These are phyloP conservation scores for Andrena marginata DNA, from an alignment of 2,888 invertebrate species.

Conservation along the genomic window DNA sequence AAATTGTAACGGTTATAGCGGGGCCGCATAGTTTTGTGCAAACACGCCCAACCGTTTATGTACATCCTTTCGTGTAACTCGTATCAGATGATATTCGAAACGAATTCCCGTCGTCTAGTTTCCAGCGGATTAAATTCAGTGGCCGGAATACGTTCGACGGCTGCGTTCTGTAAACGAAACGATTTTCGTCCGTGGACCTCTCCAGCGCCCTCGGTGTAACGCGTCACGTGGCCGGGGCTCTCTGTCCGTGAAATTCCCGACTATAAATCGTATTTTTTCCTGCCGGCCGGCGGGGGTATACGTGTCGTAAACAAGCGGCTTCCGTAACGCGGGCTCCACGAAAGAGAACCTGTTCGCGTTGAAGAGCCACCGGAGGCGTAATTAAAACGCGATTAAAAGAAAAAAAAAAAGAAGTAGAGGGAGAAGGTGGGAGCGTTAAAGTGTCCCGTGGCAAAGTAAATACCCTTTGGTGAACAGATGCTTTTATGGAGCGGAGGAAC, in stretches of 20 bases:
- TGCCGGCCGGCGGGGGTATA: neutral
- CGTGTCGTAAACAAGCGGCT: slow-evolving; percentile 19
- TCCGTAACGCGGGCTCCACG: neutral
- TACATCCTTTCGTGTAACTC: slow-evolving; percentile 34
- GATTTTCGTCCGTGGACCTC: slow-evolving; percentile 24
- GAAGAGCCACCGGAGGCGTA: slow-evolving; percentile 3
- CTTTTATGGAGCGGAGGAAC: slow-evolving; percentile 17
- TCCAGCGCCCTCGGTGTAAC: slow-evolving; percentile 14
- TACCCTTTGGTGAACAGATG: slow-evolving; percentile 5
- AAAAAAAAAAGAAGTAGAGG: neutral
- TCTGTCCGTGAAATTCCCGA: slow-evolving; percentile 26
- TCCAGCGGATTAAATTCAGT: slow-evolving; percentile 55
- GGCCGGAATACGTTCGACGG: slow-evolving; percentile 47
- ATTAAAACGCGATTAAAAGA: slow-evolving; percentile 38
- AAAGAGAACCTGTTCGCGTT: slow-evolving; percentile 25
- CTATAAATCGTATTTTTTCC: slow-evolving; percentile 36
- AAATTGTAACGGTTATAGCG: slow-evolving; percentile 50
- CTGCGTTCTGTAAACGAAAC: slow-evolving; percentile 35
- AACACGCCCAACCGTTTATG: slow-evolving; percentile 29
- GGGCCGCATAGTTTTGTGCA: slow-evolving; percentile 44
- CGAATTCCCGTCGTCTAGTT: slow-evolving; percentile 53
- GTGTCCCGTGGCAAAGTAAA: slow-evolving; percentile 38
- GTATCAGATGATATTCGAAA: slow-evolving; percentile 50
- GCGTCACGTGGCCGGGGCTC: neutral
- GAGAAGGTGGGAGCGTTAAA: slow-evolving; percentile 13